Evolutionary conservation across 2,797 vertebrate genomes (phyloP).

Genomic region (Taeniopygia guttata): DNA sequence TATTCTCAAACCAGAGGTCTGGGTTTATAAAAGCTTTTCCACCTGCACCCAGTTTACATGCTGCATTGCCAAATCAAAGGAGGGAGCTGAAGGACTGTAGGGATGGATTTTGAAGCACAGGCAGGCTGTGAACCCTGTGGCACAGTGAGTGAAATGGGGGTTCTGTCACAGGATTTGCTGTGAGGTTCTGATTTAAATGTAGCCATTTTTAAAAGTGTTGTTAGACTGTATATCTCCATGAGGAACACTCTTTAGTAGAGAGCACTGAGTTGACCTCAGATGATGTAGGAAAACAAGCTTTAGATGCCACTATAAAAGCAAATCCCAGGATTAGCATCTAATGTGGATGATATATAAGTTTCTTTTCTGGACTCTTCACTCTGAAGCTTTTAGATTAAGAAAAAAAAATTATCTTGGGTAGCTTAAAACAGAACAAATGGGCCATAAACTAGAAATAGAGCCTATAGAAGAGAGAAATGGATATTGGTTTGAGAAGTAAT

Average conservation of each 20-base stretch:
- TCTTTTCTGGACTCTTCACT: background rate
- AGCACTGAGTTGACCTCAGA: background rate
- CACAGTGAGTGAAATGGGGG: background rate
- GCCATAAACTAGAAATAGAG: conserved; percentile 39
- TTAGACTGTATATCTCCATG: background rate
- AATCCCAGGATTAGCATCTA: background rate
- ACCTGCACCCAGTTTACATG: background rate
- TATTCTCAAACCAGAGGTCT: background rate
- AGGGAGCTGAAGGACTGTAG: background rate
- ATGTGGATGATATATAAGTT: background rate
- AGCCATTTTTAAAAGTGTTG: background rate
- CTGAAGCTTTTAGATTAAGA: background rate
- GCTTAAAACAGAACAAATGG: conserved; percentile 25
- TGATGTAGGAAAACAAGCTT: background rate
- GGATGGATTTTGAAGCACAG: background rate
- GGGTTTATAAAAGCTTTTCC: background rate
- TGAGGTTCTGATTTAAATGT: background rate
- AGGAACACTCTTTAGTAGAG: background rate
- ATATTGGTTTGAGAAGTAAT: conserved; percentile 19
- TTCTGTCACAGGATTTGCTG: background rate
- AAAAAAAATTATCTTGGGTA: background rate
- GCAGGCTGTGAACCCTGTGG: background rate
- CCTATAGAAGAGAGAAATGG: background rate
- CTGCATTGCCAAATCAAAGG: background rate
- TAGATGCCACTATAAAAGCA: background rate